Conservation (phyloP, 2,888 invertebrate species). For the Lordiphosa fenestrarum region DNA sequence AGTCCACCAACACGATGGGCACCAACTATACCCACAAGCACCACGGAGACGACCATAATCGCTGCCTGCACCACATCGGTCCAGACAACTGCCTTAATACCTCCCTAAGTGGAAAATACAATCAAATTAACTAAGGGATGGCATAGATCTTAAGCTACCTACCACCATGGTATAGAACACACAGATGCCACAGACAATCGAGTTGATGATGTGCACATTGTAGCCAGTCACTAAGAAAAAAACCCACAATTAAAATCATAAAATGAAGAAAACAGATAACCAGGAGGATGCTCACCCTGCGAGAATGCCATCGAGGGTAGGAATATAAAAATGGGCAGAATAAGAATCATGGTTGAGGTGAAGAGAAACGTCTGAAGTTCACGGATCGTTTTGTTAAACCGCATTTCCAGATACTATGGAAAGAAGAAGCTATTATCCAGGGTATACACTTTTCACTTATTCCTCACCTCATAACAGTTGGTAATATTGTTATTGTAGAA, state of each 20-base stretch:
- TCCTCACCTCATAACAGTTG: conserved; percentile 81
- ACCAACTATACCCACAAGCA: conserved; percentile 79
- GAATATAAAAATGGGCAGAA: conserved; percentile 78
- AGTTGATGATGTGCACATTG: conserved; percentile 82
- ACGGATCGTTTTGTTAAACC: conserved; percentile 73
- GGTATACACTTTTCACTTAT: neutral
- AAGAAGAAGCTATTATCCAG: neutral
- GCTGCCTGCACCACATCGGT: conserved; percentile 81
- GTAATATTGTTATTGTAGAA: conserved; percentile 81
- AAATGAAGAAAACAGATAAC: no score
- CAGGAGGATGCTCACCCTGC: conserved; percentile 77
- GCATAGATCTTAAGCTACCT: conserved; percentile 61
- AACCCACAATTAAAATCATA: no score
- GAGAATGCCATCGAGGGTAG: conserved; percentile 77
- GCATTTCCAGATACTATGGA: conserved; percentile 76
- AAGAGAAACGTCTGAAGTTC: conserved; percentile 72
- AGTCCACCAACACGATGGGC: conserved; percentile 79
- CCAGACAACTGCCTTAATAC: conserved; percentile 82
- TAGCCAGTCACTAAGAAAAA: conserved; percentile 83
- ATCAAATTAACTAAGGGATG: no score
- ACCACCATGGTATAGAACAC: conserved; percentile 83
- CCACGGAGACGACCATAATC: conserved; percentile 79
- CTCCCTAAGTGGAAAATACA: conserved; percentile 75
- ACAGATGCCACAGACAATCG: conserved; percentile 82
- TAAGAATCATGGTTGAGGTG: conserved; percentile 62